Percentiles rank a stretch among this genome's conserved stretches.
Evolutionary conservation across 2,113 vertebrate genomes (phyloP).

Genomic region (Halichoeres trimaculatus): DNA sequence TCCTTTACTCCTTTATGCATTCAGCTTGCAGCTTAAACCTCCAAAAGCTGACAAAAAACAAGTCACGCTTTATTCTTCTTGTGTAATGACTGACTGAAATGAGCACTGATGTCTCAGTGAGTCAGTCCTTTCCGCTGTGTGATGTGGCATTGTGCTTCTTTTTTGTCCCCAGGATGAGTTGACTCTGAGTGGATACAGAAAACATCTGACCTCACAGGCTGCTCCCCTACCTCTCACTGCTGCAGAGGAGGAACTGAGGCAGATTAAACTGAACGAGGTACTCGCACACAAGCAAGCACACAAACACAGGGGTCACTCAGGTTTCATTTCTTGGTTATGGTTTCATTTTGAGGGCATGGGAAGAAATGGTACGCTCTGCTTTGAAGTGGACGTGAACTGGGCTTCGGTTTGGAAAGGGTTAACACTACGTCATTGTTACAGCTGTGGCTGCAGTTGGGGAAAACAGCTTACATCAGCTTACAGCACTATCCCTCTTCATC

Average conservation of each 20-base stretch:
- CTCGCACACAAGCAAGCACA: not conserved
- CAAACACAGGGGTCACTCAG: not conserved
- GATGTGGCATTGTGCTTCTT: not conserved
- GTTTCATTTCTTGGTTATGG: not conserved
- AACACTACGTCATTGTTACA: not conserved
- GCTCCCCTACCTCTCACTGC: slow-evolving; percentile 94
- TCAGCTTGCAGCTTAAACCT: not conserved
- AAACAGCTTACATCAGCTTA: slow-evolving; percentile 24
- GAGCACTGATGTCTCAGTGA: not conserved
- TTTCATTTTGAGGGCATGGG: not conserved
- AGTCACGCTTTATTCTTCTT: not conserved
- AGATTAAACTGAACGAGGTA: slow-evolving; percentile 96
- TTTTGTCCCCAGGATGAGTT: slow-evolving; percentile 89
- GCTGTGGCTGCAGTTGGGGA: not conserved
- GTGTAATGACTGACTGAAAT: not conserved
- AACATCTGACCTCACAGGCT: slow-evolving; percentile 87
- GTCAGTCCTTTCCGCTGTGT: not conserved
- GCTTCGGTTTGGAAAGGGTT: slow-evolving; percentile 12
- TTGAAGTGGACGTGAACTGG: slow-evolving; percentile 2
- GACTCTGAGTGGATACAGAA: slow-evolving; percentile 92
- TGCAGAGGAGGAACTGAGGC: slow-evolving; percentile 95
- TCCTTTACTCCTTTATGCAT: not conserved
- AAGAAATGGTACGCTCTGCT: not conserved
- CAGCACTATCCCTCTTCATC: slow-evolving; percentile 3
- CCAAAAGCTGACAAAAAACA: not conserved